Percentiles rank a stretch among this genome's conserved stretches.
Conservation (phyloP, 2,113 vertebrate genomes). For the Capreolus pygargus region DNA sequence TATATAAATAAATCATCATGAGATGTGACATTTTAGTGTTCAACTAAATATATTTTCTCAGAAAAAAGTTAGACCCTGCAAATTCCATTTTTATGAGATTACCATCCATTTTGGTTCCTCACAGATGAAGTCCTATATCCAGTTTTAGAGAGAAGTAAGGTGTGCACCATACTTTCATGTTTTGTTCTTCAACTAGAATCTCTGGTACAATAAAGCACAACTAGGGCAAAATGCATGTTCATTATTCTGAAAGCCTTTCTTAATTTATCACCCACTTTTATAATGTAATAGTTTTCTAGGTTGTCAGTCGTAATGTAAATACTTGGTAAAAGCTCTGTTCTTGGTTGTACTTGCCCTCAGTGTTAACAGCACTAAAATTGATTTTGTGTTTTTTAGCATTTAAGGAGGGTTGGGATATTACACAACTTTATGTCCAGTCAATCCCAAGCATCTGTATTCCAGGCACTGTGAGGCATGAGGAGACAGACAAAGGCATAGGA, state of each 20-base stretch:
- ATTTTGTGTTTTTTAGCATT: background rate
- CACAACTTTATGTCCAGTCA: too few species aligned
- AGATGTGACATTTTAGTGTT: constrained; percentile 34
- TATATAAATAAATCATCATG: constrained; percentile 52
- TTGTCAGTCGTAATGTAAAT: constrained; percentile 43
- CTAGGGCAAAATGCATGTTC: background rate
- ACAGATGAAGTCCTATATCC: background rate
- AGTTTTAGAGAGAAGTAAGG: constrained; percentile 25
- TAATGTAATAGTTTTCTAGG: constrained; percentile 9
- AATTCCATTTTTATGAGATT: constrained; percentile 44
- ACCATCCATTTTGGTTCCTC: constrained; percentile 10
- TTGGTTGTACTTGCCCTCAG: background rate
- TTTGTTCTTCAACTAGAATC: constrained; percentile 44
- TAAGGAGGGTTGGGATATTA: background rate
- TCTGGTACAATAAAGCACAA: constrained; percentile 41
- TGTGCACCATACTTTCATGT: background rate
- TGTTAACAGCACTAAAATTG: background rate
- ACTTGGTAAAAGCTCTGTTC: constrained; percentile 8
- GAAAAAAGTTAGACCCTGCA: background rate
- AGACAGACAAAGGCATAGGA: background rate
- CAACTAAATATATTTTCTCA: constrained; percentile 60
- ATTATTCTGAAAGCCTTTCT: constrained; percentile 45
- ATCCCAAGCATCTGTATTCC: background rate
- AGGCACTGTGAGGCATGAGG: background rate
- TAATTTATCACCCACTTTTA: constrained; percentile 47